phyloP scores from a whole-genome alignment of 2,888 invertebrate species.

The Hypomecis punctinalis region DNA sequence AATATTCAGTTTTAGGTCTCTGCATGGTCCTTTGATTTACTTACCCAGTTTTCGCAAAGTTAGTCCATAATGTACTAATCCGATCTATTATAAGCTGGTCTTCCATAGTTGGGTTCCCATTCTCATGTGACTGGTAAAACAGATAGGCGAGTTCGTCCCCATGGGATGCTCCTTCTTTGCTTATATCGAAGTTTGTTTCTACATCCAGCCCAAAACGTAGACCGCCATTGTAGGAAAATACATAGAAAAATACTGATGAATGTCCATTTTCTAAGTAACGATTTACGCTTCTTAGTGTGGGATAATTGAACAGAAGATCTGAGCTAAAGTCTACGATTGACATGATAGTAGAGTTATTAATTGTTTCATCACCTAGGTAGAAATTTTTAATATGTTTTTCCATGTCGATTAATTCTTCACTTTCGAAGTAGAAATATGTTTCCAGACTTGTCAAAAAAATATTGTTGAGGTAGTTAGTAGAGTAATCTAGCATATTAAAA shows the following conservation, averaged over 20 bases:
- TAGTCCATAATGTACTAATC: constrained; percentile 59
- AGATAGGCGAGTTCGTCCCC: constrained; percentile 59
- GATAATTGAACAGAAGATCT: constrained; percentile 34
- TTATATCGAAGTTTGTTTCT: constrained; percentile 42
- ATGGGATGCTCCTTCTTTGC: constrained; percentile 49
- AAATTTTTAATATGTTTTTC: constrained; percentile 1
- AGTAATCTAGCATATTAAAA: neutral
- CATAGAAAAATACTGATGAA: neutral
- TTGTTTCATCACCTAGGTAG: neutral
- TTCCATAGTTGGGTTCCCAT: constrained; percentile 42
- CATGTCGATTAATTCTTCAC: constrained; percentile 1
- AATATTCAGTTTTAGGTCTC: too few species aligned
- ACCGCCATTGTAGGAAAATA: constrained; percentile 4
- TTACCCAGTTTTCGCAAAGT: constrained; percentile 61
- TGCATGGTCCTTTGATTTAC: constrained; percentile 11
- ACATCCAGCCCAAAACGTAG: neutral
- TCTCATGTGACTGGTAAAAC: constrained; percentile 51
- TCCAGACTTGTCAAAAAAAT: neutral
- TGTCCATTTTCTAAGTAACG: constrained; percentile 28
- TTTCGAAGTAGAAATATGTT: neutral
- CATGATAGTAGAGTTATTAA: neutral
- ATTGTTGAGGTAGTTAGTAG: neutral
- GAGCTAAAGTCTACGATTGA: constrained; percentile 18
- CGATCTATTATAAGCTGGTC: constrained; percentile 56
- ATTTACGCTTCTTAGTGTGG: constrained; percentile 29